Conservation (phyloP, 2,797 vertebrate genomes). For the Lutjanus argentimaculatus region DNA sequence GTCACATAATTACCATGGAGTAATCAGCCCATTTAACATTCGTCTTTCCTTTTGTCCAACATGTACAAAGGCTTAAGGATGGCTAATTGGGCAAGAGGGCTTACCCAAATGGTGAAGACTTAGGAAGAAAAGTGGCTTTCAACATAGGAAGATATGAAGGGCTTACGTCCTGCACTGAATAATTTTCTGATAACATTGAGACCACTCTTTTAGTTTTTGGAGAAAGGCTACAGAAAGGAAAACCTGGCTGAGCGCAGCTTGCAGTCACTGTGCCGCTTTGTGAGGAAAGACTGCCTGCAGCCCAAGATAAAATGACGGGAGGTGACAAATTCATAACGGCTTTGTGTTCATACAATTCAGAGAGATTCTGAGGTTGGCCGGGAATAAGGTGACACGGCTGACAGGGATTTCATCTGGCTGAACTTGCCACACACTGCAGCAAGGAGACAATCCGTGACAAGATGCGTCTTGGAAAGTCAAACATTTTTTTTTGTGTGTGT, state of each 20-base stretch:
- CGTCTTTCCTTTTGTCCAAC: slow-evolving; percentile 78
- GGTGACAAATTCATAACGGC: slow-evolving; percentile 86
- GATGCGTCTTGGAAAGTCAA: slow-evolving; percentile 71
- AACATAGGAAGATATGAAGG: slow-evolving; percentile 74
- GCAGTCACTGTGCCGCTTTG: slow-evolving; percentile 67
- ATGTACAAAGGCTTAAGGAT: slow-evolving; percentile 78
- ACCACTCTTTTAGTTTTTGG: slow-evolving; percentile 71
- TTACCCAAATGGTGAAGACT: slow-evolving; percentile 71
- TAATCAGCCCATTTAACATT: slow-evolving; percentile 84
- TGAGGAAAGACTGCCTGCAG: slow-evolving; percentile 80
- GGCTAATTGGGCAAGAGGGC: slow-evolving; percentile 83
- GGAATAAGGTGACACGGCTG: slow-evolving; percentile 82
- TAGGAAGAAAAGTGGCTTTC: slow-evolving; percentile 77
- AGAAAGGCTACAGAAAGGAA: slow-evolving; percentile 52
- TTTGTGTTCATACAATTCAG: slow-evolving; percentile 84
- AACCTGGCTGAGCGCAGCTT: slow-evolving; percentile 67
- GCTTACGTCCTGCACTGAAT: slow-evolving; percentile 74
- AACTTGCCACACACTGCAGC: slow-evolving; percentile 70
- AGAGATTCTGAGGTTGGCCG: slow-evolving; percentile 76
- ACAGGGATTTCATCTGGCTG: slow-evolving; percentile 83
- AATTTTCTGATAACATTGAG: slow-evolving; percentile 87
- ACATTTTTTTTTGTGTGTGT: slow-evolving; percentile 22
- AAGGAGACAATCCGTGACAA: slow-evolving; percentile 73
- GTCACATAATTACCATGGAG: slow-evolving; percentile 77
- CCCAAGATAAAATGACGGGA: slow-evolving; percentile 85